Percentiles rank a stretch among this genome's conserved stretches.
These are phyloP conservation scores for Coptodon rendalli DNA, from an alignment of 2,113 vertebrate species.

Conservation along the genomic window DNA sequence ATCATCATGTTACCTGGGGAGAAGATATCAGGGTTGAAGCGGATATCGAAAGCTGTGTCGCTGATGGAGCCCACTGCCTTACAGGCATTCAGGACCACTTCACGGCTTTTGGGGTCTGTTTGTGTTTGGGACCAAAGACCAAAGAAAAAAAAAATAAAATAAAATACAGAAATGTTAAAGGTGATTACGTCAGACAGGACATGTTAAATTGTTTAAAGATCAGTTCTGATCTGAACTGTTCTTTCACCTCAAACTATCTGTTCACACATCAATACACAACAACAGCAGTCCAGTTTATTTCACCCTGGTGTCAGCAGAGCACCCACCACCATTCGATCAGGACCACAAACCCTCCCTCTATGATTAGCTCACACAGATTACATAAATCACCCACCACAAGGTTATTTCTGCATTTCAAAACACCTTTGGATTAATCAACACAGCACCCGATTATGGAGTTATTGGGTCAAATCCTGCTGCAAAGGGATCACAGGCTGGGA, in stretches of 20 bases:
- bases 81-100: slow-evolving; percentile 93
- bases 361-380: slow-evolving; percentile 3
- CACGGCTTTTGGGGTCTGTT: slow-evolving; percentile 88
- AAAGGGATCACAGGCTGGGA: neutral
- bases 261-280: neutral
- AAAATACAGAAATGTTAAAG: neutral
- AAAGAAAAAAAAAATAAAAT: neutral
- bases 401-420: neutral
- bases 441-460: neutral
- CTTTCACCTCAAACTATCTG: neutral
- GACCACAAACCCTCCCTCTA: neutral
- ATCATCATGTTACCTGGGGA: slow-evolving; percentile 79
- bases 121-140: neutral
- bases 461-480: neutral
- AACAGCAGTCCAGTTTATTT: neutral
- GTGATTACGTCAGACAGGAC: neutral
- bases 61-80: slow-evolving; percentile 94
- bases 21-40: slow-evolving; percentile 98
- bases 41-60: slow-evolving; percentile 90
- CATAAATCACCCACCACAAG: neutral
- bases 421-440: slow-evolving; percentile 5
- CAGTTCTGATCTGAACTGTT: neutral
- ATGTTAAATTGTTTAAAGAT: neutral
- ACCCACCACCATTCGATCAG: neutral
- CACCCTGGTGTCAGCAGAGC: neutral